Base-by-base conservation (phyloP, 2,888 invertebrate genomes). In the Calephelis perditalis region DNA sequence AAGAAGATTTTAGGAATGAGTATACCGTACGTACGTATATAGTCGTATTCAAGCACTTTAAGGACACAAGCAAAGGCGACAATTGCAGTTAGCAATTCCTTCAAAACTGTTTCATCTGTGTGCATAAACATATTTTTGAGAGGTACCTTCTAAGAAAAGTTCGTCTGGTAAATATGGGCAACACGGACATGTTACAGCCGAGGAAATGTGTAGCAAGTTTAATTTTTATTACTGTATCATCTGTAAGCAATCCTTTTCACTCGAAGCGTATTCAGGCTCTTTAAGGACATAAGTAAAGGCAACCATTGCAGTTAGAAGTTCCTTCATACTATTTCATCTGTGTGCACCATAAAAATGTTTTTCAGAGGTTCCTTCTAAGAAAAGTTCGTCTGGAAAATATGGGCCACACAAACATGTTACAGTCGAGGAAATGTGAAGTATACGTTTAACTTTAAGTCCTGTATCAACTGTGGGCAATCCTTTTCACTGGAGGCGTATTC, bases 401-500 rank as follows among this genome's bases (percentile, higher is more conserved):
- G n/a, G 60, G 60, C 56, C 47, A 60, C 36, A 46, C 46, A 56
- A 60, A 60, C 56, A 60, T 1, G 59, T 46, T 37, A 46, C 56
- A 59, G 45, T 55, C 15, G 37, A 55, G 15, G 60, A 60, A 60
- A 56, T 56, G 65, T 67, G 65, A 62, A 68, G 71, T 63, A 26
- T 26, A 66, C 68, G 61, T 64, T 70, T 63, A 64, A 67, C 71
- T 65, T 62, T 62, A 67, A 63, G 63, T 65, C 61, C 63, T 68
- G 71, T 70, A 72, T 72, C 74, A 77, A 79, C 71, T 74, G 73
- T 68, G 72, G 71, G 72, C 76, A 79, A 78, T 77, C 70, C 77
- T 76, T 82, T 82, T 78, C 71, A 79, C 82, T 77, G 73, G 73
- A 65, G 79, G 81, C 81, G 74, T 73, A 77, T 79, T 80, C 78